Conservation (phyloP, 2,113 vertebrate species). For the Amphilophus citrinellus region DNA sequence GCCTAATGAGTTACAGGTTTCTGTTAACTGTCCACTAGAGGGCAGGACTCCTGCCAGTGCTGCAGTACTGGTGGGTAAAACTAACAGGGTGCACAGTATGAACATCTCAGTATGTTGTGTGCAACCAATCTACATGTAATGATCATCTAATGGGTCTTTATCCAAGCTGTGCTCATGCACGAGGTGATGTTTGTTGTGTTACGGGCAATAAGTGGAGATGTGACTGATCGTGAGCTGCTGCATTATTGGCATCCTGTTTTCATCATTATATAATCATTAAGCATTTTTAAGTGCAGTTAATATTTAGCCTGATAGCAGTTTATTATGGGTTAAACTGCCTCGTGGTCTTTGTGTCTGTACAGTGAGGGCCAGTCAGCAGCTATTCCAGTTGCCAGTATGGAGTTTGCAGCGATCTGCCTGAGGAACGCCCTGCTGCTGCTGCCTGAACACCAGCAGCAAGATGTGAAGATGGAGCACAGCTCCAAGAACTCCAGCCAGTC, state of each 20-base stretch:
- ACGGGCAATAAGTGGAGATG: no score
- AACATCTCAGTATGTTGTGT: neutral
- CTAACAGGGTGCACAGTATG: neutral
- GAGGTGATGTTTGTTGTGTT: no score
- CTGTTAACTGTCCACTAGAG: neutral
- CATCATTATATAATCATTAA: neutral
- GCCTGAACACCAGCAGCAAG: slow-evolving; percentile 89
- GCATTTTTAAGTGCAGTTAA: neutral
- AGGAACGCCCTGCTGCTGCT: slow-evolving; percentile 93
- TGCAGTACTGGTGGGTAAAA: neutral
- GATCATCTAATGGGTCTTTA: no score
- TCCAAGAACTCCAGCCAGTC: slow-evolving; percentile 89
- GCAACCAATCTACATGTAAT: no score
- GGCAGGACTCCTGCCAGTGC: neutral
- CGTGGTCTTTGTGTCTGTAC: slow-evolving; percentile 8
- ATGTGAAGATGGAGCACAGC: slow-evolving; percentile 89
- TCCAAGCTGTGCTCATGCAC: no score
- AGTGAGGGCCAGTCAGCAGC: slow-evolving; percentile 97
- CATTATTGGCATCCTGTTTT: neutral
- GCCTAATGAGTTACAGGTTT: rapidly evolving
- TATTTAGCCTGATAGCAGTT: neutral
- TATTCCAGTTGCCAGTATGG: slow-evolving; percentile 98
- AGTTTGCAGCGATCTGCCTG: slow-evolving; percentile 98
- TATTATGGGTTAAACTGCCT: neutral
- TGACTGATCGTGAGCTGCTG: neutral